Evolutionary conservation across 1,140 invertebrate species (phyloP).

Genomic region (Penaeus chinensis): DNA sequence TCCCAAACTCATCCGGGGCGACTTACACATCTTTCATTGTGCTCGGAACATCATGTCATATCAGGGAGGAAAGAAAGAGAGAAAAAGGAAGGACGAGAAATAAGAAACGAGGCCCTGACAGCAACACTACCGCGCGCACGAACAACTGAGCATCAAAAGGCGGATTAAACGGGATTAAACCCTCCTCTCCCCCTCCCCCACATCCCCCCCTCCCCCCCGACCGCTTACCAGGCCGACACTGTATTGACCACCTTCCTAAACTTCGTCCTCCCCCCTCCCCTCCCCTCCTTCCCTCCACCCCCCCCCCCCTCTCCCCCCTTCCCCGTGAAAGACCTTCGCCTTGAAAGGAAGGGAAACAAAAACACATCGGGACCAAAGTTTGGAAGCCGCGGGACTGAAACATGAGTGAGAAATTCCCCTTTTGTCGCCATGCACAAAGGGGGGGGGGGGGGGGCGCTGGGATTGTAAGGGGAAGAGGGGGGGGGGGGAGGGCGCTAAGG

Average conservation of each 20-base stretch:
- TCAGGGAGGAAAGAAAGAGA: neutral
- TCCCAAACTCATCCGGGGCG: too few relatives aligned
- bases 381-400: conserved; percentile 27
- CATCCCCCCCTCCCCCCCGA: neutral
- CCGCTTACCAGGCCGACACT: conserved; percentile 27
- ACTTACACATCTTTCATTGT: too few relatives aligned
- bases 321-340: too few relatives aligned
- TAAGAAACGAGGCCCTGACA: neutral
- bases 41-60: too few relatives aligned
- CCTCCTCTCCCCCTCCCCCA: neutral
- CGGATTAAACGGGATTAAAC: conserved; percentile 45
- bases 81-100: neutral
- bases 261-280: neutral
- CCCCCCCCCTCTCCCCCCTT: too few relatives aligned
- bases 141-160: conserved; percentile 55
- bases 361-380: conserved; percentile 3
- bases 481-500: neutral
- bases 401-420: conserved; percentile 30
- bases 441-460: neutral
- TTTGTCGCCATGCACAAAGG: conserved; percentile 8
- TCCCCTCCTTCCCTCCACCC: neutral
- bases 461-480: neutral
- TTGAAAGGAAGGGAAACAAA: neutral
- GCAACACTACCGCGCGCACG: conserved; percentile 46
- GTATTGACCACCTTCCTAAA: conserved; percentile 9